Conservation (phyloP, 64 coral and sea anemone species). For the Actinia tenebrosa region DNA sequence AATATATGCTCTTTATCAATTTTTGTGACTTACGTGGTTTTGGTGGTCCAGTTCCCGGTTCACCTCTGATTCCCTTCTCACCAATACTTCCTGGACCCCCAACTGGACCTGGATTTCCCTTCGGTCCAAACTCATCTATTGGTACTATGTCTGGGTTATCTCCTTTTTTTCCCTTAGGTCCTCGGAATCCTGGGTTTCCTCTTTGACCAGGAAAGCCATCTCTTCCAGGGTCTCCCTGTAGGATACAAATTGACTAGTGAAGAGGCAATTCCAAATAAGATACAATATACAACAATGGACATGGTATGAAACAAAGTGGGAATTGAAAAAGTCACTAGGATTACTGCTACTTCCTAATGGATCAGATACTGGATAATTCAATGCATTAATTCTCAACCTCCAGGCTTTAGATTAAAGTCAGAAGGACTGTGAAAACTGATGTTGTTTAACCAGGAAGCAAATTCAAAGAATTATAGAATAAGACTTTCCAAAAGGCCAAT, state of each 20-base stretch:
- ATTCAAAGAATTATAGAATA: too few species aligned
- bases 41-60: slow-evolving; percentile 15
- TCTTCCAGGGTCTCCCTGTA: slow-evolving; percentile 22
- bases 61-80: slow-evolving; percentile 25
- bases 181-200: not conserved
- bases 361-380: too few species aligned
- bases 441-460: too few species aligned
- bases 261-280: not conserved
- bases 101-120: slow-evolving; percentile 22
- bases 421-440: too few species aligned
- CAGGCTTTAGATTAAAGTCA: too few species aligned
- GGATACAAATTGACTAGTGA: not conserved
- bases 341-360: too few species aligned
- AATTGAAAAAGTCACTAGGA: too few species aligned
- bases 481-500: too few species aligned
- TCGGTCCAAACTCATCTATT: slow-evolving; percentile 14
- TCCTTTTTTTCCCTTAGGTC: not conserved
- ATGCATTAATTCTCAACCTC: too few species aligned
- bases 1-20: too few species aligned
- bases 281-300: too few species aligned
- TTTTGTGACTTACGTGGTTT: not conserved
- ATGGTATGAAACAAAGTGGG: too few species aligned
- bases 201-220: not conserved
- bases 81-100: slow-evolving; percentile 22
- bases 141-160: not conserved